These are phyloP conservation scores for Ciconia stormi DNA, from an alignment of 2,113 vertebrate species.

Conservation along the genomic window DNA sequence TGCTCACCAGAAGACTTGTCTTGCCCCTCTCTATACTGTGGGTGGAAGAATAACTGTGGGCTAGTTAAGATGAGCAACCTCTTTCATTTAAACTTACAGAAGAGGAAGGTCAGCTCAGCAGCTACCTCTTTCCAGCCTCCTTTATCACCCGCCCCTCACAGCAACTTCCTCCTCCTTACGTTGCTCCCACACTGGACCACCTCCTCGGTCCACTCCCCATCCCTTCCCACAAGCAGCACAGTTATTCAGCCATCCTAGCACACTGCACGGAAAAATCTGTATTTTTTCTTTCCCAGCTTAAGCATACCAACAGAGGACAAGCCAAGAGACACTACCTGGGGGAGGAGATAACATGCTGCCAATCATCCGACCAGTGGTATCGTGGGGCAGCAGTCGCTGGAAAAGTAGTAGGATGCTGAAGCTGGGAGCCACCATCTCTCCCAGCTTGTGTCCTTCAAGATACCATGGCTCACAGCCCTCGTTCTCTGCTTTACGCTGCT, in stretches of 20 bases:
- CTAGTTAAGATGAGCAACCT: background rate
- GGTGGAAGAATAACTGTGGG: background rate
- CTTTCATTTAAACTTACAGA: background rate
- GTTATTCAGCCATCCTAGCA: background rate
- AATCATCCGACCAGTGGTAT: background rate
- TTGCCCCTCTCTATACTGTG: accelerated
- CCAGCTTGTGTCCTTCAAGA: background rate
- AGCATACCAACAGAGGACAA: background rate
- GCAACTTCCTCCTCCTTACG: background rate
- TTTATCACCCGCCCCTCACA: background rate
- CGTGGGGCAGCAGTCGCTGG: background rate
- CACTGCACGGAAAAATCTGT: background rate
- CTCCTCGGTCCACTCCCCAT: background rate
- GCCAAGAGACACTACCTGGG: background rate
- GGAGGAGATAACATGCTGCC: background rate
- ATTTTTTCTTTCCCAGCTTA: background rate
- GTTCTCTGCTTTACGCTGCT: background rate
- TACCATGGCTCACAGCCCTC: background rate
- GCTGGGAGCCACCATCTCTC: background rate
- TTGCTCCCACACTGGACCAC: background rate
- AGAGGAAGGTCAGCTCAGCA: background rate
- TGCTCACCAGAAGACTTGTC: background rate
- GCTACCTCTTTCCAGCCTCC: background rate
- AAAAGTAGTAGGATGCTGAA: background rate
- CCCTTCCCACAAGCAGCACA: background rate